Percentiles rank a stretch among this genome's conserved stretches.
Conservation (phyloP, 2,797 vertebrate genomes). For the Leptoclinus maculatus region DNA sequence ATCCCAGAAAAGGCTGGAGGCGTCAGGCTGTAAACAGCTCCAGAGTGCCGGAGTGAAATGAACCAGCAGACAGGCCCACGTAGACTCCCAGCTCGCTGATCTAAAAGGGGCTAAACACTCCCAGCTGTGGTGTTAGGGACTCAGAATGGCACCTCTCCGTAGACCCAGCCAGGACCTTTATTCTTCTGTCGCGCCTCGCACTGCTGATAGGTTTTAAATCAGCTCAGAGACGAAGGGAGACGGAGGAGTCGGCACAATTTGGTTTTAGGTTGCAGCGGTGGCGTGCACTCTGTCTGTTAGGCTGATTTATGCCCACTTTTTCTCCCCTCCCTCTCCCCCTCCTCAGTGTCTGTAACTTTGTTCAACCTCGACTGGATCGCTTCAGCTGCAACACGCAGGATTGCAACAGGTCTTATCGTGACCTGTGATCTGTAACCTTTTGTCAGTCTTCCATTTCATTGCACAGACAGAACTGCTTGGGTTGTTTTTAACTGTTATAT, state of each 20-base stretch:
- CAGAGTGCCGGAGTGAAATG: conserved; percentile 71
- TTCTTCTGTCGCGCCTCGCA: conserved; percentile 26
- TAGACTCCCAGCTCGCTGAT: conserved; percentile 63
- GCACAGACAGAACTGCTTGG: conserved; percentile 53
- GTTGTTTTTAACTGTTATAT: conserved; percentile 64
- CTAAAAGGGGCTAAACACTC: conserved; percentile 73
- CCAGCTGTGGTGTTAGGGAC: conserved; percentile 76
- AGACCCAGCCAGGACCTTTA: conserved; percentile 50
- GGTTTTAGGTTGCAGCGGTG: conserved; percentile 56
- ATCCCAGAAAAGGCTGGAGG: conserved; percentile 69
- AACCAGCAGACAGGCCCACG: conserved; percentile 73
- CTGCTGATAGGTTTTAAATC: conserved; percentile 53
- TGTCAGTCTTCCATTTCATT: conserved; percentile 64
- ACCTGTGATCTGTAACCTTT: conserved; percentile 64
- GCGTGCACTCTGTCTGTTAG: conserved; percentile 11
- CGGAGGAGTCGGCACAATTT: conserved; percentile 28
- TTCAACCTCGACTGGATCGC: conserved; percentile 30
- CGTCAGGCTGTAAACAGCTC: conserved; percentile 79
- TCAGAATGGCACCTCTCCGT: conserved; percentile 63
- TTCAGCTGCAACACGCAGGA: conserved; percentile 56
- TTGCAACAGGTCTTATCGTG: conserved; percentile 61
- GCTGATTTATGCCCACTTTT: conserved; percentile 46
- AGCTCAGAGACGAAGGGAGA: conserved; percentile 34
- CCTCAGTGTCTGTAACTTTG: conserved; percentile 30
- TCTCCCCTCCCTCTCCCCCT: conserved; percentile 8